Evolutionary conservation across 2,888 invertebrate genomes (phyloP), one percentile per base, ranked within the genome.

Genomic region (Amphipyra berbera): DNA sequence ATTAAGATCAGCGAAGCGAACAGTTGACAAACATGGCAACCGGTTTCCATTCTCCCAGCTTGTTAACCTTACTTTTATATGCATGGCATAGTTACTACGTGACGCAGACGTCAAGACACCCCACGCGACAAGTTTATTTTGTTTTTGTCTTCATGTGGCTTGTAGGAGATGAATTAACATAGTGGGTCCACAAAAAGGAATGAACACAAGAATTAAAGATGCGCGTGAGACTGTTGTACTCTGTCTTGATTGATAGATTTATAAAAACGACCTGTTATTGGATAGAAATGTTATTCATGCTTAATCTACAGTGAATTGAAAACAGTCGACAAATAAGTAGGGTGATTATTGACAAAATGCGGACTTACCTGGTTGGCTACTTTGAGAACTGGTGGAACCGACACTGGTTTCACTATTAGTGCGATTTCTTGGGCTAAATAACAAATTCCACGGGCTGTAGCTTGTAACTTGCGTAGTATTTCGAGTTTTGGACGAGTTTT

Each of bases 331-430:
- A 21, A 21, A 21, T 21, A 3, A 2, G 3, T 21, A 21, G 21
- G 21, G 21, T 21, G 21, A 38, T 15, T 27, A 33, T 30, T 44
- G 8, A 46, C n/a, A 12, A 35, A 33, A 44, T 33, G 3, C 7
- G 0, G 45, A 81, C 89, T 85, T 82, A 94, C 94, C 88, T 82
- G 90, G 71, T 78, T 90, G 89, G 68, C 84, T 88, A 73, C 78
- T 90, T 78, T 88, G 86, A 47, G 78, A 79, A 66, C 56, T 79
- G 64, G 85, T 84, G 49, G 93, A 92, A 77, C 83, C 86, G 52
- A 83, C 87, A 83, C 94, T 95, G 71, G 86, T 92, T 82, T 94
- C 95, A 87, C 95, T 95, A 75, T 90, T 92, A 6, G 92, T 90
- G 37, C 95, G 90, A 53, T 79, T 88, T 80, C 95, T 88, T 55